Base-by-base conservation (phyloP, 2,797 vertebrate genomes). In the Pelodytes ibericus region DNA sequence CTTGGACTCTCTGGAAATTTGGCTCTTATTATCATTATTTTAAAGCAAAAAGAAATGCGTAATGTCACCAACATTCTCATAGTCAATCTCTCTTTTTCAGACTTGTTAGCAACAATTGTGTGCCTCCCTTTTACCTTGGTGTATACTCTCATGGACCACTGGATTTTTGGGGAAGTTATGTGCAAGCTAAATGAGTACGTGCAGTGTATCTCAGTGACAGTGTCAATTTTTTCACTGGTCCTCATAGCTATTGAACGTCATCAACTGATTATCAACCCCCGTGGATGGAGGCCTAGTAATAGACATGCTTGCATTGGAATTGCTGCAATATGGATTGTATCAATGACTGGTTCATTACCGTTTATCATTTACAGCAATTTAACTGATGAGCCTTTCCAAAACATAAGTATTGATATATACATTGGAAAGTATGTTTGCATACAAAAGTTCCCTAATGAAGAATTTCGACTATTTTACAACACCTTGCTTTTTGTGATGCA, bases 11-110 rank as follows among this genome's bases (percentile, higher is more conserved):
- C 91, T 18, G 94, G 94, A 61, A 95, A 95, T 82, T 81, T 94
- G 79, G 91, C 92, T 39, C 86, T 95, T 79, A 94, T 95, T 33
- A 82, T 93, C 47, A 91, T 95, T 49, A 94, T 95, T 74, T 82
- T 91, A 74, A 93, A 91, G 65, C 93, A 95, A 79, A 93, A 92
- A 72, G 94, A 95, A 82, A 92, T 95, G 90, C 92, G 91, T 79
- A 95, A 95, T 1, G 94, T 95, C 15, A 95, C 94, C 74, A 95
- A 95, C 70, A 93, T 95, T 78, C 86, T 95, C 15, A 95, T 95
- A 11, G 94, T 94, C 81, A 95, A 95, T 82, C 90, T 95, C 8
- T 95, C 94, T 0, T 91, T 94, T 82, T 95, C 94, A 1, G 94
- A 95, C 81, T 84, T 95, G 73, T 84, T 95, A 1, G 91, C 94